Conservation (phyloP, 2,113 vertebrate species). For the Cynoglossus semilaevis region DNA sequence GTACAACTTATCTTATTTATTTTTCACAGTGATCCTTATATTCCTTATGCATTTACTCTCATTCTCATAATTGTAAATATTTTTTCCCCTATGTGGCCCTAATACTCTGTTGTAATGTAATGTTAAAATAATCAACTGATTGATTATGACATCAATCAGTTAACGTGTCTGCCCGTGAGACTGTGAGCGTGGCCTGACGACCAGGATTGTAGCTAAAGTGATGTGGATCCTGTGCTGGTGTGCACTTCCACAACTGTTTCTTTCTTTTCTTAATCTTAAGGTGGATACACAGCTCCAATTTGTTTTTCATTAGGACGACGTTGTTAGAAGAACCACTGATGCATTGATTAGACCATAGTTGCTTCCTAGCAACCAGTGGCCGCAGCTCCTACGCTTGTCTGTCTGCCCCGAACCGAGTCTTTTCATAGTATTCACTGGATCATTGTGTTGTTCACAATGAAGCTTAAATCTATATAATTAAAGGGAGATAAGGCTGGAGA, state of each 20-base stretch:
- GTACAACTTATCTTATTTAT: too few species aligned
- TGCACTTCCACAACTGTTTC: conserved; percentile 43
- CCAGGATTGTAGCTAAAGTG: conserved; percentile 18
- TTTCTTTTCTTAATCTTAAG: conserved; percentile 49
- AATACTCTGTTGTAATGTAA: too few species aligned
- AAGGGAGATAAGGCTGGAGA: conserved; percentile 63
- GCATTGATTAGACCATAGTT: conserved; percentile 71
- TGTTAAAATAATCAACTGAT: too few species aligned
- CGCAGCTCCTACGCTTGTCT: conserved; percentile 45
- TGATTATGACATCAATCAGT: too few species aligned
- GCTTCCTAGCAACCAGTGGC: conserved; percentile 73
- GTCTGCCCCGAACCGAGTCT: conserved; percentile 52
- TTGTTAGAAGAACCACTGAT: conserved; percentile 62
- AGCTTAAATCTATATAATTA: conserved; percentile 70
- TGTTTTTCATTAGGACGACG: conserved; percentile 70
- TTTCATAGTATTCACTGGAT: conserved; percentile 66
- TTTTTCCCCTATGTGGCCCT: too few species aligned
- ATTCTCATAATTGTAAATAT: too few species aligned
- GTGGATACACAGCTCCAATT: conserved; percentile 59
- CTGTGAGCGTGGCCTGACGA: too few species aligned
- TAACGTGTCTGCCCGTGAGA: too few species aligned
- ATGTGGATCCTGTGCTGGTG: conserved; percentile 39
- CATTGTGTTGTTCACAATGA: conserved; percentile 67
- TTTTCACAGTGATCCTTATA: too few species aligned
- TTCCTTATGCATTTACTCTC: too few species aligned